These are phyloP conservation scores for Cranoglanis bouderius DNA, from an alignment of 2,113 vertebrate genomes.

Conservation along the genomic window DNA sequence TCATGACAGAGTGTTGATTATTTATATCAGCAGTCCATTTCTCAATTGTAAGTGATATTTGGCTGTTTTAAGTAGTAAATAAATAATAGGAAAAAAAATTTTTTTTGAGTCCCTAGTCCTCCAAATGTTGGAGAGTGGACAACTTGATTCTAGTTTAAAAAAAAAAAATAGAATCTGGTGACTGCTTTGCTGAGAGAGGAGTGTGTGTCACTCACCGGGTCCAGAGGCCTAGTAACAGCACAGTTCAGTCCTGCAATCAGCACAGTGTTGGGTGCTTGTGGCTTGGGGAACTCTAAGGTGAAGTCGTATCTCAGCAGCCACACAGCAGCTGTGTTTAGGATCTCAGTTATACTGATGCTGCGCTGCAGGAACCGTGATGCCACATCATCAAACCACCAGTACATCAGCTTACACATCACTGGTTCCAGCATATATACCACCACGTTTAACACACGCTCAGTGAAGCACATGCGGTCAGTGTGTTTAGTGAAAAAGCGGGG, in stretches of 20 bases:
- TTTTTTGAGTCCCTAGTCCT: background rate
- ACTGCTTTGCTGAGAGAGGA: background rate
- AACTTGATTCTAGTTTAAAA: background rate
- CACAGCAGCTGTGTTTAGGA: conserved; percentile 69
- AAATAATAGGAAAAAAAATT: background rate
- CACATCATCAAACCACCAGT: conserved; percentile 63
- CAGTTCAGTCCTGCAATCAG: conserved; percentile 81
- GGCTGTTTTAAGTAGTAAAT: background rate
- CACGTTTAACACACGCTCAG: conserved; percentile 74
- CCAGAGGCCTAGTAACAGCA: conserved; percentile 63
- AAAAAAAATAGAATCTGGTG: background rate
- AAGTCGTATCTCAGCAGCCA: conserved; percentile 83
- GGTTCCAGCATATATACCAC: conserved; percentile 72
- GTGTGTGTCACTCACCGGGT: conserved; percentile 59
- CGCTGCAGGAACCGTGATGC: conserved; percentile 71
- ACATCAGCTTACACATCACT: conserved; percentile 64
- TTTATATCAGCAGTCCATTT: background rate
- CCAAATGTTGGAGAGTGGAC: background rate
- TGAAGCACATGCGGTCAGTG: conserved; percentile 80
- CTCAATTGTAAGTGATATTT: background rate
- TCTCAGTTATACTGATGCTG: conserved; percentile 66
- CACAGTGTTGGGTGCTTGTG: conserved; percentile 83
- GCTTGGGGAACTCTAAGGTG: conserved; percentile 78
- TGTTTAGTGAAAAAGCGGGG: conserved; percentile 73
- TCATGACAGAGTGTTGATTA: background rate